Evolutionary conservation across 2,113 vertebrate genomes (phyloP).

Genomic region (Sinocyclocheilus maitianheensis): DNA sequence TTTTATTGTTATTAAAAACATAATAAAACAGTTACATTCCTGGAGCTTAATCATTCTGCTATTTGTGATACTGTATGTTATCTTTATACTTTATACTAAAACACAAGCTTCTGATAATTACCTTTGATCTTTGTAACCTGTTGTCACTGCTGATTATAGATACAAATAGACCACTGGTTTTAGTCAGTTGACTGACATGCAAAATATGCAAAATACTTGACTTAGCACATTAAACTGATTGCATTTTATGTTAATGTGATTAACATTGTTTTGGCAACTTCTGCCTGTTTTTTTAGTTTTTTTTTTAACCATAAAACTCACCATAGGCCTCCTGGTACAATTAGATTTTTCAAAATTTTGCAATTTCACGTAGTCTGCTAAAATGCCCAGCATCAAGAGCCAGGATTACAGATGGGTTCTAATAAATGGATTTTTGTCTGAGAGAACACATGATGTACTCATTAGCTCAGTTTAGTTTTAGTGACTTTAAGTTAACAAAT

Average conservation of each 20-base stretch:
- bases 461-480: not conserved
- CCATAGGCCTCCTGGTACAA: not conserved
- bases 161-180: not conserved
- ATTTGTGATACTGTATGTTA: not conserved
- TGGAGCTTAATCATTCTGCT: not conserved
- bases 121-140: constrained; percentile 21
- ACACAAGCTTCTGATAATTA: not conserved
- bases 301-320: not conserved
- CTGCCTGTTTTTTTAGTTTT: not conserved
- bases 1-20: not conserved
- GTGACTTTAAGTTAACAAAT: not conserved
- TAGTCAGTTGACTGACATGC: not conserved
- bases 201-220: not conserved
- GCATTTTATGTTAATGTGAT: not conserved
- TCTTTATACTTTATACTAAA: constrained; percentile 22
- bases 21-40: not conserved
- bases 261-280: not conserved
- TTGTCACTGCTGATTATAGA: not conserved
- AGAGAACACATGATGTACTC: too few relatives aligned
- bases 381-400: too few relatives aligned
- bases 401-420: too few relatives aligned
- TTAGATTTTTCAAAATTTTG: too few relatives aligned
- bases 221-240: not conserved
- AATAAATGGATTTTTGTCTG: too few relatives aligned
- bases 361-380: too few relatives aligned